Evolutionary conservation across 2,888 invertebrate genomes (phyloP).

Genomic region (Parnassius orleans): DNA sequence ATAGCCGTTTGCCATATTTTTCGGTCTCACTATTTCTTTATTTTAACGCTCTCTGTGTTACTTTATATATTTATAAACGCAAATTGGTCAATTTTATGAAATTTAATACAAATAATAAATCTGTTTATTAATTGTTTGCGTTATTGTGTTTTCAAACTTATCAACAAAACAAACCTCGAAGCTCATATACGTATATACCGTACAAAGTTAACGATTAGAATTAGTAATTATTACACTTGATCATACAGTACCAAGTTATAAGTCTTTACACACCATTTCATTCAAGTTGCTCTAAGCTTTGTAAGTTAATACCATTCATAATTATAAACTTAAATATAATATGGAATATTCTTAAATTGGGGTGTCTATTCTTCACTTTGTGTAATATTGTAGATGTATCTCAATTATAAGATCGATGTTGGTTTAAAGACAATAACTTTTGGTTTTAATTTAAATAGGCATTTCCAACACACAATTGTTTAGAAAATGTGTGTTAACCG

Average conservation of each 20-base stretch:
- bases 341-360: constrained; percentile 4
- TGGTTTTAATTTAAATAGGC: not conserved
- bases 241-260: constrained; percentile 21
- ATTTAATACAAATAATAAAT: too few species aligned
- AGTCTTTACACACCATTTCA: constrained; percentile 24
- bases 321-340: constrained; percentile 10
- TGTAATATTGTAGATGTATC: constrained; percentile 2
- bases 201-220: constrained; percentile 10
- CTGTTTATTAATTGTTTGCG: too few species aligned
- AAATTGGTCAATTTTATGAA: too few species aligned
- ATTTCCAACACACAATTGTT: too few species aligned
- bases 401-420: constrained; percentile 7
- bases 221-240: constrained; percentile 9
- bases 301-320: constrained; percentile 21
- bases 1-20: too few species aligned
- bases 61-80: too few species aligned
- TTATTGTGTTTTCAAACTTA: too few species aligned
- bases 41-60: too few species aligned
- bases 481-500: too few species aligned
- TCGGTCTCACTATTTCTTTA: too few species aligned
- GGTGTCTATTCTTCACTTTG: constrained; percentile 18
- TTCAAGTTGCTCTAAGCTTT: constrained; percentile 23
- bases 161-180: not conserved
- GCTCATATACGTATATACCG: constrained; percentile 12
- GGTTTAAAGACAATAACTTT: constrained; percentile 17